Evolutionary conservation across 2,113 vertebrate genomes (phyloP).

Genomic region (Rhineura floridana): DNA sequence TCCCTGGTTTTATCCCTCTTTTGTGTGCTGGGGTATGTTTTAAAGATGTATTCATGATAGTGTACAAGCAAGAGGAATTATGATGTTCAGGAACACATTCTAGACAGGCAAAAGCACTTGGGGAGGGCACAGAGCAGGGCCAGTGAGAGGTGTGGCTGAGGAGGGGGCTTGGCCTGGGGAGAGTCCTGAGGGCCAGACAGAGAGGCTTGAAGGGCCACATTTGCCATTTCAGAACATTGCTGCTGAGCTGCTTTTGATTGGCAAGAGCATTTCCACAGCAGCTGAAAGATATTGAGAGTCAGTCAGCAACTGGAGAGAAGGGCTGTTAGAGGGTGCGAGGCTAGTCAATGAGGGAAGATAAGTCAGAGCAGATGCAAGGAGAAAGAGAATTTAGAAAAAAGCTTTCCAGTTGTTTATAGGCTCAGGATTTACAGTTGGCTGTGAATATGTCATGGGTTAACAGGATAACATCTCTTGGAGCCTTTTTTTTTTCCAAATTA

Average conservation of each 20-base stretch:
- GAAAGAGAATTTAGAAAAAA: background rate
- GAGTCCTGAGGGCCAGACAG: too few species aligned
- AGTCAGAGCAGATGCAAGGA: background rate
- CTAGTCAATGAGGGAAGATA: background rate
- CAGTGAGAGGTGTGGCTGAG: too few species aligned
- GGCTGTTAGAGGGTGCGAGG: too few species aligned
- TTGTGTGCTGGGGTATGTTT: background rate
- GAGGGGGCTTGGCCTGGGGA: too few species aligned
- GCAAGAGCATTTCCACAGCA: background rate
- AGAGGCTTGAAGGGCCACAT: too few species aligned
- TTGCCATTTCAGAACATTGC: background rate
- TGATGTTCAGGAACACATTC: too few species aligned
- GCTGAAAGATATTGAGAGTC: background rate
- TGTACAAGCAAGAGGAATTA: background rate
- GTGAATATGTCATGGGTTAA: background rate
- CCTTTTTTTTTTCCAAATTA: background rate
- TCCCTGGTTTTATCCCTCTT: background rate
- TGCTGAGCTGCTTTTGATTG: background rate
- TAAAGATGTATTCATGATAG: background rate
- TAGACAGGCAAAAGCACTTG: too few species aligned
- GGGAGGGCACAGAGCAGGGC: too few species aligned
- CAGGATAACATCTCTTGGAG: too few species aligned
- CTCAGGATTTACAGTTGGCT: background rate
- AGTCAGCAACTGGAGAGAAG: background rate
- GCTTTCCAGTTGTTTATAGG: background rate